Evolutionary conservation across 2,797 vertebrate species (phyloP).

Genomic region (Pipistrellus pipistrellus): DNA sequence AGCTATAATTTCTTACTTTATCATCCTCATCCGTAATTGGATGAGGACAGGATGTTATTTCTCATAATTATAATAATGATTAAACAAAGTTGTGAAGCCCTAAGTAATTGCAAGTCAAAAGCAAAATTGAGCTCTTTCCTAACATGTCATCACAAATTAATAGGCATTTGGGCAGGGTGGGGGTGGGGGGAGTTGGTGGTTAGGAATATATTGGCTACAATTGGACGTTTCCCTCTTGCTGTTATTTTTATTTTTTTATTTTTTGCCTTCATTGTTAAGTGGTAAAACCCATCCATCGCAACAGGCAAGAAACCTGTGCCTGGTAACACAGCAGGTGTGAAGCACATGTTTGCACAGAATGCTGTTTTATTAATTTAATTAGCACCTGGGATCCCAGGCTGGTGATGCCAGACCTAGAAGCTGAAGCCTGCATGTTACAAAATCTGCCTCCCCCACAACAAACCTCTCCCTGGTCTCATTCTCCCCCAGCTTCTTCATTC

Average conservation of each 20-base stretch:
- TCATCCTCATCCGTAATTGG: slow-evolving; percentile 57
- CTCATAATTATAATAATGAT: slow-evolving; percentile 67
- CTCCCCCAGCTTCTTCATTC: neutral
- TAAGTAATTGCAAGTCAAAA: slow-evolving; percentile 62
- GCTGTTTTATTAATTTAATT: slow-evolving; percentile 71
- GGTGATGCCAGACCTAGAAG: neutral
- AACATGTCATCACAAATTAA: slow-evolving; percentile 15
- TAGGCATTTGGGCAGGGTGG: neutral
- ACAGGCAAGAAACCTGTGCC: slow-evolving; percentile 51
- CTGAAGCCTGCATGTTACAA: neutral
- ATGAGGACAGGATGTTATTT: slow-evolving; percentile 69
- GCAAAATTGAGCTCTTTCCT: slow-evolving; percentile 25
- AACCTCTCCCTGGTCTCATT: neutral
- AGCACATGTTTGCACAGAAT: slow-evolving; percentile 66
- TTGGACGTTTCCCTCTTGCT: neutral
- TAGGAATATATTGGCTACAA: neutral
- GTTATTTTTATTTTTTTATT: neutral
- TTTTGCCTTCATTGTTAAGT: neutral
- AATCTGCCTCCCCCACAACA: fast-evolving
- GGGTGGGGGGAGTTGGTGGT: no score
- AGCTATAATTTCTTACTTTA: slow-evolving; percentile 41
- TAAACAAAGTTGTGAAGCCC: slow-evolving; percentile 62
- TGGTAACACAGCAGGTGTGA: slow-evolving; percentile 65
- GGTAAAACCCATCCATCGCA: neutral
- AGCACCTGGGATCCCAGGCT: slow-evolving; percentile 68